Conservation (phyloP, 2,888 invertebrate species). For the Clunio marinus region DNA sequence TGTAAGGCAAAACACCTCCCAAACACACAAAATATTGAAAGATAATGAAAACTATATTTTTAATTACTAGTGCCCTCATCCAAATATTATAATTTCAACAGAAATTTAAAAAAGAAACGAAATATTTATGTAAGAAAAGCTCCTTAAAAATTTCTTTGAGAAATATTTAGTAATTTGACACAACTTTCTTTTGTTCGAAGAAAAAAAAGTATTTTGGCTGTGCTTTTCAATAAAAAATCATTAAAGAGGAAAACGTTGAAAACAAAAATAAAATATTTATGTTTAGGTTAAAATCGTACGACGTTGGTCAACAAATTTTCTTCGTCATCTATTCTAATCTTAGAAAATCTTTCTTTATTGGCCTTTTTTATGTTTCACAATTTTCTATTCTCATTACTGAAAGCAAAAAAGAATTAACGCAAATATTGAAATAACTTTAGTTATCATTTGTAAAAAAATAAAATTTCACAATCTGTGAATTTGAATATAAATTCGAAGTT, state of each 20-base stretch:
- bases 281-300: not conserved
- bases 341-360: no score
- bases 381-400: no score
- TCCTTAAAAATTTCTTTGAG: not conserved
- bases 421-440: no score
- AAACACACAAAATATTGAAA: not conserved
- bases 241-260: not conserved
- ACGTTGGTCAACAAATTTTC: no score
- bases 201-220: slow-evolving; percentile 3
- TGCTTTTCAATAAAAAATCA: slow-evolving; percentile 5
- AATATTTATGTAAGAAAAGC: not conserved
- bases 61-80: not conserved
- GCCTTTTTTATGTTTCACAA: no score
- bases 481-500: no score
- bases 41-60: not conserved
- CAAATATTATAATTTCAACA: not conserved
- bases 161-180: no score
- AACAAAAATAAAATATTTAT: not conserved
- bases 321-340: no score
- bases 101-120: not conserved
- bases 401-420: no score
- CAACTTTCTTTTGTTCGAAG: not conserved
- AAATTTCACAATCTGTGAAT: no score
- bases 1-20: slow-evolving; percentile 3
- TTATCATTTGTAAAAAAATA: not conserved